Evolutionary conservation across 2,888 invertebrate species (phyloP).

Genomic region (Monoplex corrugatus): DNA sequence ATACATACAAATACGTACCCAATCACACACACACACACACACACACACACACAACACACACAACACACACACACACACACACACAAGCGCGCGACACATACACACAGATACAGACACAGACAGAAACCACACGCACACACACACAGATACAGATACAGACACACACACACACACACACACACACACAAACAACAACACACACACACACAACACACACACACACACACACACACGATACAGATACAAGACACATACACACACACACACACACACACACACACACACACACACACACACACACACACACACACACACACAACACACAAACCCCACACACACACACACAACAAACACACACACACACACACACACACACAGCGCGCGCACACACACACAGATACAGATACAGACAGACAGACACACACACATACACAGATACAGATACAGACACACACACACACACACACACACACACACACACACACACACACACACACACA

Average conservation of each 20-base stretch:
- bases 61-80: not conserved
- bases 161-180: constrained; percentile 29
- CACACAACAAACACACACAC: not conserved
- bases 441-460: not conserved
- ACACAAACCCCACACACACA: too few relatives aligned
- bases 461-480: constrained; percentile 14
- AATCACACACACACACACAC: too few relatives aligned
- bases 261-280: too few relatives aligned
- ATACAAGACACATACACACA: too few relatives aligned
- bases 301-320: too few relatives aligned
- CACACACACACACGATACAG: not conserved
- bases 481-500: constrained; percentile 30
- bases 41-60: not conserved
- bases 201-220: not conserved
- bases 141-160: not conserved
- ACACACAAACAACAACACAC: constrained; percentile 30
- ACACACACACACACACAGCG: not conserved
- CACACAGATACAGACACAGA: too few relatives aligned
- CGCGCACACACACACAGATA: too few relatives aligned
- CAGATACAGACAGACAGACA: too few relatives aligned
- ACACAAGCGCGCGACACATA: too few relatives aligned
- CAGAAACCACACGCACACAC: not conserved
- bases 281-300: too few relatives aligned
- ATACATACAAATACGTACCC: too few relatives aligned
- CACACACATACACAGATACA: too few relatives aligned